phyloP scores from a whole-genome alignment of 2,797 vertebrate genomes.

The Acanthornis magna region DNA sequence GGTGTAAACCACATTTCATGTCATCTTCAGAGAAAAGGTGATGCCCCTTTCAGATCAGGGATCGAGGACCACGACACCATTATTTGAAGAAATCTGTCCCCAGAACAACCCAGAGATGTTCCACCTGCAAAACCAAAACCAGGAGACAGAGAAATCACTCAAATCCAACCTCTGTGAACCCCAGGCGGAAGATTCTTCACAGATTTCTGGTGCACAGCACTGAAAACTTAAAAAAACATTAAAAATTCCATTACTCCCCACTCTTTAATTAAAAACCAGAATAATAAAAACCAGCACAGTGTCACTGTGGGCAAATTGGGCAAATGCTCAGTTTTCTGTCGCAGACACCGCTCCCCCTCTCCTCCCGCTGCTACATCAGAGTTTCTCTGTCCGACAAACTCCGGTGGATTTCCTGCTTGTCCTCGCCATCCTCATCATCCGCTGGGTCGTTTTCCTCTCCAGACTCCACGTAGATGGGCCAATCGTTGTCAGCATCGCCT shows the following conservation, averaged over 20 bases:
- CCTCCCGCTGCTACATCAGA: slow-evolving; percentile 69
- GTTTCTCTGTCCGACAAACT: slow-evolving; percentile 67
- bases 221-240: not conserved
- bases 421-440: slow-evolving; percentile 79
- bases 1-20: not conserved
- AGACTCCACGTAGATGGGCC: slow-evolving; percentile 94
- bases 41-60: not conserved
- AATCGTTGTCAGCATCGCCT: slow-evolving; percentile 80
- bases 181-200: not conserved
- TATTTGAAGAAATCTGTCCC: not conserved
- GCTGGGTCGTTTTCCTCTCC: slow-evolving; percentile 87
- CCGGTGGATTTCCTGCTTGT: slow-evolving; percentile 81
- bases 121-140: not conserved
- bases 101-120: not conserved
- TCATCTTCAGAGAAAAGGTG: not conserved
- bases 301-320: not conserved
- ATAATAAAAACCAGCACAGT: not conserved
- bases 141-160: not conserved
- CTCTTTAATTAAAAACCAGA: not conserved
- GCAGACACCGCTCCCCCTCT: not conserved
- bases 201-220: slow-evolving; percentile 48
- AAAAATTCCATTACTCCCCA: not conserved
- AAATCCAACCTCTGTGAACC: not conserved
- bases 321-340: not conserved
- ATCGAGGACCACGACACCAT: not conserved